Evolutionary conservation across 2,113 vertebrate species (phyloP).

Genomic region (Myodes glareolus): DNA sequence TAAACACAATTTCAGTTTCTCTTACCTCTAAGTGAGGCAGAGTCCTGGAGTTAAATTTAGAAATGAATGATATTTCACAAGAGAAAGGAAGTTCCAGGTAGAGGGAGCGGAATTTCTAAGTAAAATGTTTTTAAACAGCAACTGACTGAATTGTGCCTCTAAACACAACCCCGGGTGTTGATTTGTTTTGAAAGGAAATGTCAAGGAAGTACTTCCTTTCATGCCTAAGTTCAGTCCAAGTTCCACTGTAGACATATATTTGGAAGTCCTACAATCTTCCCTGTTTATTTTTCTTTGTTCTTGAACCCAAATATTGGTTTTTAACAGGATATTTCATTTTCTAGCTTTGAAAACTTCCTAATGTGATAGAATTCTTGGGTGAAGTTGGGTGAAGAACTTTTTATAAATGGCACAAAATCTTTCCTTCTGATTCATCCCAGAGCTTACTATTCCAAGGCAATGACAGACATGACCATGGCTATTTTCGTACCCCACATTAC

Average conservation of each 20-base stretch:
- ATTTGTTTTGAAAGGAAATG: conserved; percentile 76
- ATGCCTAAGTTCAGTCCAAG: conserved; percentile 20
- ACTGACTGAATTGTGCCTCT: conserved; percentile 54
- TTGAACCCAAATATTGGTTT: not conserved
- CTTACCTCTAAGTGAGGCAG: not conserved
- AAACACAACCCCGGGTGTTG: conserved; percentile 52
- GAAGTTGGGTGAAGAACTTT: conserved; percentile 25
- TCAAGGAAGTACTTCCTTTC: conserved; percentile 75
- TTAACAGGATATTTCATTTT: not conserved
- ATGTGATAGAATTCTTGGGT: not conserved
- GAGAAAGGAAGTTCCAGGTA: conserved; percentile 57
- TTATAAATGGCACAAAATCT: not conserved
- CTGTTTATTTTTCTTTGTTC: conserved; percentile 37
- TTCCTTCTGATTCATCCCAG: conserved; percentile 1
- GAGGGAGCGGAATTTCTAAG: conserved; percentile 27
- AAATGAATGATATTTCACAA: not conserved
- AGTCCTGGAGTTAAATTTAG: not conserved
- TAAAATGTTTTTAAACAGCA: conserved; percentile 56
- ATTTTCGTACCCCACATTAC: not conserved
- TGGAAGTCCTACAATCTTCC: conserved; percentile 20
- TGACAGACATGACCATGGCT: not conserved
- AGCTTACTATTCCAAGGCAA: not conserved
- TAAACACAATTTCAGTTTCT: not conserved
- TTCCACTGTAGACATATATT: conserved; percentile 30
- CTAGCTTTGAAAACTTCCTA: conserved; percentile 16